phyloP scores from a whole-genome alignment of 2,113 vertebrate species.

The Oreochromis spilurus region DNA sequence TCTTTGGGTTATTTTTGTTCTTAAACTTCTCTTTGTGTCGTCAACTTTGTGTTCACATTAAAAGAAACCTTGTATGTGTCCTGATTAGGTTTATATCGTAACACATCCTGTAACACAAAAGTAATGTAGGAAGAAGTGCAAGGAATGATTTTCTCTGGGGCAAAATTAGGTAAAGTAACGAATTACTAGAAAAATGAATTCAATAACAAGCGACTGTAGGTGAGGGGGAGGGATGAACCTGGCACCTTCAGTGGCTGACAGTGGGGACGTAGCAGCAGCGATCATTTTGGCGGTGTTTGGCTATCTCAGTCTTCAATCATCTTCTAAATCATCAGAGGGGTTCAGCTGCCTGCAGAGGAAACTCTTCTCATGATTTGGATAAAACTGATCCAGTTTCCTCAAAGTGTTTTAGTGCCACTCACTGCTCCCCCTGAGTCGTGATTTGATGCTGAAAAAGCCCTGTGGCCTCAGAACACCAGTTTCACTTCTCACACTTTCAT shows the following conservation, averaged over 20 bases:
- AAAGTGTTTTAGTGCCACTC: neutral
- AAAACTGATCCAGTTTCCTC: neutral
- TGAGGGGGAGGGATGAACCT: neutral
- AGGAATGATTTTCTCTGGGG: neutral
- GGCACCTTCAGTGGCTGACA: neutral
- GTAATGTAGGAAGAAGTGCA: neutral
- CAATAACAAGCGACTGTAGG: neutral
- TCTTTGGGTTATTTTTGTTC: neutral
- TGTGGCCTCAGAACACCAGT: neutral
- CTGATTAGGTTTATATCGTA: neutral
- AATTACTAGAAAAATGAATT: neutral
- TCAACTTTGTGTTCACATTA: neutral
- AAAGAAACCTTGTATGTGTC: neutral
- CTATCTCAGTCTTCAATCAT: neutral
- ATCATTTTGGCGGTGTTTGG: neutral
- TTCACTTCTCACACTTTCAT: neutral
- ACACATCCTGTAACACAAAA: neutral
- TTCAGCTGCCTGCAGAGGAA: neutral
- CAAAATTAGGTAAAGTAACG: neutral
- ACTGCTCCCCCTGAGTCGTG: neutral
- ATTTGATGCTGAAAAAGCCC: neutral
- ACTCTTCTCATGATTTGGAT: neutral
- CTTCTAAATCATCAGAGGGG: neutral
- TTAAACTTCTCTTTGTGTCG: neutral
- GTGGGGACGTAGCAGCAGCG: neutral